A percentile compares a stretch with the other conserved stretches of the same genome.
These are phyloP conservation scores for Tadarida brasiliensis DNA, from an alignment of 2,797 vertebrate species.

Conservation along the genomic window DNA sequence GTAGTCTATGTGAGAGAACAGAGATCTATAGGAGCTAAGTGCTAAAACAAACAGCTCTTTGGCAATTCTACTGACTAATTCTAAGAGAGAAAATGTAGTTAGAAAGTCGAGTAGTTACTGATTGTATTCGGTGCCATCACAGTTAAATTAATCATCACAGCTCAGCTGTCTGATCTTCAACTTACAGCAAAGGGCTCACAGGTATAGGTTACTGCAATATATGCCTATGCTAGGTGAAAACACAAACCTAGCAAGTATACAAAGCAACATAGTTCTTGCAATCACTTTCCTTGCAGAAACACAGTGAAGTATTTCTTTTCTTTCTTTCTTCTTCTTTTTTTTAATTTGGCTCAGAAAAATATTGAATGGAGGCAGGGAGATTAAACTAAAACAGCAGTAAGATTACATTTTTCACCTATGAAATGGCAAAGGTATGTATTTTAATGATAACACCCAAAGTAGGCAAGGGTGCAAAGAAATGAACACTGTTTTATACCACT, in stretches of 20 bases:
- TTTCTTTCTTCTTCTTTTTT: background rate
- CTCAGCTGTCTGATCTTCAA: background rate
- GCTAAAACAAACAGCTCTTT: background rate
- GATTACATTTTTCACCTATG: background rate
- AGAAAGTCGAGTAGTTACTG: background rate
- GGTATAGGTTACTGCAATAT: background rate
- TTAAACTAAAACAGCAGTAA: slow-evolving; percentile 4
- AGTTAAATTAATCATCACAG: background rate
- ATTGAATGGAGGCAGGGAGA: background rate
- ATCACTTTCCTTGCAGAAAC: background rate
- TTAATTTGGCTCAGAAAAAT: slow-evolving; percentile 36
- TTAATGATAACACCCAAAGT: background rate
- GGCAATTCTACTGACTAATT: background rate
- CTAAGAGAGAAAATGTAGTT: background rate
- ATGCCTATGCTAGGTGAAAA: background rate
- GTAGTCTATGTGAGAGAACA: background rate
- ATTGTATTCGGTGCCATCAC: background rate
- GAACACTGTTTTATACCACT: background rate
- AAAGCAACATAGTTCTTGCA: background rate
- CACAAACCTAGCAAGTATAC: background rate
- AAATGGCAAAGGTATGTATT: background rate
- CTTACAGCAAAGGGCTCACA: background rate
- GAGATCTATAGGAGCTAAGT: background rate
- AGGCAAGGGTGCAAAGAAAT: slow-evolving; percentile 1
- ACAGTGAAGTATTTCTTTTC: background rate